Conservation (phyloP, 2,888 invertebrate genomes). For the Lithodes maja region DNA sequence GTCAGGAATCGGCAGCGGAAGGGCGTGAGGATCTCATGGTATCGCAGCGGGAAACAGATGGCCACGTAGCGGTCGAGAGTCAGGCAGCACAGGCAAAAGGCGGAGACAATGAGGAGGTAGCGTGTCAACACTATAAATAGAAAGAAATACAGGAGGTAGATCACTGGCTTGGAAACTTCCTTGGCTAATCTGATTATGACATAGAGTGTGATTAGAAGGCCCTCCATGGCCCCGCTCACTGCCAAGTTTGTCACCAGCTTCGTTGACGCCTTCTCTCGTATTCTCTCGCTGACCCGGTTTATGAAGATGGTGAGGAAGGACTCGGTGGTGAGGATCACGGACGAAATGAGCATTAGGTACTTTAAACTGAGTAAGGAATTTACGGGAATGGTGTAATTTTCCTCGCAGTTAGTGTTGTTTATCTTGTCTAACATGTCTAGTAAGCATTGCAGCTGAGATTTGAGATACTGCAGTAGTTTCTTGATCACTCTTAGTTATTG, state of each 20-base stretch:
- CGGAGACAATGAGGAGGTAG: slow-evolving; percentile 4
- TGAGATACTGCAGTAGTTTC: no score
- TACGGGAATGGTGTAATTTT: no score
- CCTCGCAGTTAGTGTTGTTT: no score
- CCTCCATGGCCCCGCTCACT: slow-evolving; percentile 9
- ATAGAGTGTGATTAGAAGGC: background rate
- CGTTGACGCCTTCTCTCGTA: slow-evolving; percentile 10
- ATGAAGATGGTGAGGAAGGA: slow-evolving; percentile 16
- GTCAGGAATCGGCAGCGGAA: background rate
- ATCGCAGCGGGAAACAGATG: slow-evolving; percentile 16
- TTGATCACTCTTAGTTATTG: no score
- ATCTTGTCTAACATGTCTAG: no score
- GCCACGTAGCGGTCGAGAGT: slow-evolving; percentile 32
- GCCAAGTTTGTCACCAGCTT: slow-evolving; percentile 36
- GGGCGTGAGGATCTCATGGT: slow-evolving; percentile 9
- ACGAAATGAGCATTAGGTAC: background rate
- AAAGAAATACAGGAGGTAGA: background rate
- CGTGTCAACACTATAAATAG: background rate
- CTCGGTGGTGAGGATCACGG: background rate
- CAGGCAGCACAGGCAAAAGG: slow-evolving; percentile 17
- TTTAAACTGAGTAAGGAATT: no score
- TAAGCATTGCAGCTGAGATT: no score
- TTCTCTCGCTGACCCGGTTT: background rate
- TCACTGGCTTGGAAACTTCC: background rate
- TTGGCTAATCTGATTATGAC: background rate